These are phyloP conservation scores for Allophyes oxyacanthae DNA, from an alignment of 2,888 invertebrate genomes.

Conservation along the genomic window DNA sequence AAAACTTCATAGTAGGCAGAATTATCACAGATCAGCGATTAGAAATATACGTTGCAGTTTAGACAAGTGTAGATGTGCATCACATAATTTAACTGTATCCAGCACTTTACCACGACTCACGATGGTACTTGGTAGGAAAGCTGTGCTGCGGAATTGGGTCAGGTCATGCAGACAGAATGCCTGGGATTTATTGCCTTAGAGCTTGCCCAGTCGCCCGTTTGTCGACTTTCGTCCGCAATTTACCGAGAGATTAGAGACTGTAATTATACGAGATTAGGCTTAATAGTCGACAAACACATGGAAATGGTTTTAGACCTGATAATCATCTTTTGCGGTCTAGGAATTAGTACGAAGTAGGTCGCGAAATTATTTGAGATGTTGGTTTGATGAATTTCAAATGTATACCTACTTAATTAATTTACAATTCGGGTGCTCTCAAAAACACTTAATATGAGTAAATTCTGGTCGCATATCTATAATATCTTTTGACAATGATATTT, in stretches of 20 bases:
- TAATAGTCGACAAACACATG: slow-evolving; percentile 33
- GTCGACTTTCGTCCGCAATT: slow-evolving; percentile 58
- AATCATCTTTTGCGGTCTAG: slow-evolving; percentile 18
- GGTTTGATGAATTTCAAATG: not conserved
- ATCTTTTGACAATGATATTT: not conserved
- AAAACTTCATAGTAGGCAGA: slow-evolving; percentile 14
- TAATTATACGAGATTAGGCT: slow-evolving; percentile 47
- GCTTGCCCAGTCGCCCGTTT: slow-evolving; percentile 41
- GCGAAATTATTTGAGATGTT: not conserved
- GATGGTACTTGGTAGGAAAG: slow-evolving; percentile 49
- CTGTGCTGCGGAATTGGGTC: slow-evolving; percentile 64
- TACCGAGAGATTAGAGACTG: slow-evolving; percentile 44
- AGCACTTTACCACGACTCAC: slow-evolving; percentile 8
- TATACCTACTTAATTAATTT: too few species aligned
- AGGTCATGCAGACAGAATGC: slow-evolving; percentile 59
- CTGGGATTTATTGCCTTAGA: slow-evolving; percentile 55
- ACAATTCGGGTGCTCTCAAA: too few species aligned
- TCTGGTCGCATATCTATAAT: not conserved
- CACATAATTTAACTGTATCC: slow-evolving; percentile 4
- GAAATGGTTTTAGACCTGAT: slow-evolving; percentile 19
- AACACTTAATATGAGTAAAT: too few species aligned
- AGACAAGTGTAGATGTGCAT: slow-evolving; percentile 6
- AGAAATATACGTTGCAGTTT: not conserved
- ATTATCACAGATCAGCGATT: slow-evolving; percentile 7
- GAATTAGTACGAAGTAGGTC: slow-evolving; percentile 1